These are phyloP conservation scores for Eufriesea mexicana DNA, from an alignment of 1,140 invertebrate genomes.

Conservation along the genomic window DNA sequence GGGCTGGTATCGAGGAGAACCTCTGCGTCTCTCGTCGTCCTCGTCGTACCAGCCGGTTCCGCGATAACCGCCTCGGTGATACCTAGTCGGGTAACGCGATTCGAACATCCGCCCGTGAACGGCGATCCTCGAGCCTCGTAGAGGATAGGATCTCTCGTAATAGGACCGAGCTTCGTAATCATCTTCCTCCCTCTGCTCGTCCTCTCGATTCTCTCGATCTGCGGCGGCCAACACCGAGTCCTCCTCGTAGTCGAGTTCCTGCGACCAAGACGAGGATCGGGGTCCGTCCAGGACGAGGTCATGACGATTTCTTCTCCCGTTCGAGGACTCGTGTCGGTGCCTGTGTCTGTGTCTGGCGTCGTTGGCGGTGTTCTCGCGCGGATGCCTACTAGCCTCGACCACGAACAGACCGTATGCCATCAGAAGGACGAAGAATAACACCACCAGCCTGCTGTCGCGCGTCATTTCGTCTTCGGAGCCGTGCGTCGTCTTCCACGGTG, in stretches of 20 bases:
- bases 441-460: constrained; percentile 63
- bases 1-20: constrained; percentile 11
- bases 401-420: constrained; percentile 60
- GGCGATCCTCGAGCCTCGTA: neutral
- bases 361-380: constrained; percentile 41
- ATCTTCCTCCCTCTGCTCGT: constrained; percentile 35
- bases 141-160: constrained; percentile 46
- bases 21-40: constrained; percentile 34
- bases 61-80: constrained; percentile 33
- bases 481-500: neutral
- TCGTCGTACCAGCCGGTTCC: constrained; percentile 39
- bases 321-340: constrained; percentile 72
- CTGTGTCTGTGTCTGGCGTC: constrained; percentile 57
- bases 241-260: constrained; percentile 54
- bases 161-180: constrained; percentile 50
- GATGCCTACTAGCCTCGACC: constrained; percentile 52
- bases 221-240: constrained; percentile 7
- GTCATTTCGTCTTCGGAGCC: constrained; percentile 54
- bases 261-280: constrained; percentile 41
- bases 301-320: constrained; percentile 44
- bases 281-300: constrained; percentile 49
- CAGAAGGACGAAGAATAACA: constrained; percentile 52
- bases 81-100: constrained; percentile 33
- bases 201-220: constrained; percentile 34
- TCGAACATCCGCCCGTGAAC: constrained; percentile 30